phyloP scores from a whole-genome alignment of 2,113 vertebrate genomes.

The Carlito syrichta region DNA sequence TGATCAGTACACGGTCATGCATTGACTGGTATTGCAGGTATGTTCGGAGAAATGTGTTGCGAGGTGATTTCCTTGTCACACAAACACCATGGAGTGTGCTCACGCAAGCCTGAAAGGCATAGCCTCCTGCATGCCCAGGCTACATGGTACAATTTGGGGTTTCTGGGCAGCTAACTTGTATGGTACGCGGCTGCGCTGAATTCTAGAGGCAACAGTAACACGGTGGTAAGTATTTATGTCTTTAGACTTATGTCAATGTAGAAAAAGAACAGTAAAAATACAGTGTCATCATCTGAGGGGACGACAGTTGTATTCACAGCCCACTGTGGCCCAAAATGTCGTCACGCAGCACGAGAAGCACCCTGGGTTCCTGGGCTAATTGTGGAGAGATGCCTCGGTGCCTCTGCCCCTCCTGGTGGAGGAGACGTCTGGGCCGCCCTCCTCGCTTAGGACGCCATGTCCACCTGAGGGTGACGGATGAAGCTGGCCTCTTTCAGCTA shows the following conservation, averaged over 20 bases:
- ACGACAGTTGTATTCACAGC: neutral
- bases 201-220: neutral
- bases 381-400: neutral
- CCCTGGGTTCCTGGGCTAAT: neutral
- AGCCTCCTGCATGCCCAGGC: neutral
- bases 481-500: neutral
- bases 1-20: neutral
- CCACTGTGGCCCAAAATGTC: neutral
- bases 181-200: neutral
- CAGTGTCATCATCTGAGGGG: neutral
- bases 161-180: neutral
- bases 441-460: neutral
- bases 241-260: neutral
- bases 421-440: neutral
- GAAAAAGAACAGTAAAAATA: neutral
- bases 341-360: neutral
- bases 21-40: neutral
- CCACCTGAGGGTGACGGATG: neutral
- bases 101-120: neutral
- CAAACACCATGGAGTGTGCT: neutral
- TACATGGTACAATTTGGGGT: neutral
- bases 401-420: neutral
- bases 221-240: neutral
- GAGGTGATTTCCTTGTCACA: neutral
- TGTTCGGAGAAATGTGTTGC: neutral